Percentiles rank a stretch among this genome's conserved stretches.
Evolutionary conservation across 2,888 invertebrate species (phyloP).

Genomic region (Temnothorax unifasciatus): DNA sequence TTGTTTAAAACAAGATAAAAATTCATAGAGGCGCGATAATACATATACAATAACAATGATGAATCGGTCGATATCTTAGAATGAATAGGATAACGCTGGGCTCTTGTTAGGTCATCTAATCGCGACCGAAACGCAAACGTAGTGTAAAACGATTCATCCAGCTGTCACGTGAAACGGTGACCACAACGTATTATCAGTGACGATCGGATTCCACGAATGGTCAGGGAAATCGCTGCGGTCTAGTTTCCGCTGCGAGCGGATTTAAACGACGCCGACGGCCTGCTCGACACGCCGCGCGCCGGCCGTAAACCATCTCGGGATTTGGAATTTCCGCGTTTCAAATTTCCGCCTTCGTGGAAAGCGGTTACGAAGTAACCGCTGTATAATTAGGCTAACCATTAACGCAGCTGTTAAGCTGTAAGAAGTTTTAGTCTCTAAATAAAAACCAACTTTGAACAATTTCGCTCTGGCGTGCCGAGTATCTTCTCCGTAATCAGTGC

Average conservation of each 20-base stretch:
- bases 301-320: constrained; percentile 43
- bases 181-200: constrained; percentile 51
- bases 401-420: background rate
- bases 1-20: background rate
- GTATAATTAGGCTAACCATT: constrained; percentile 7
- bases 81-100: background rate
- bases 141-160: constrained; percentile 30
- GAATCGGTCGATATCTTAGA: background rate
- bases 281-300: background rate
- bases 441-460: constrained; percentile 3
- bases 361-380: background rate
- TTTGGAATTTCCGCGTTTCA: constrained; percentile 61
- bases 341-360: constrained; percentile 44
- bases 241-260: constrained; percentile 68
- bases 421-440: constrained; percentile 26
- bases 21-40: background rate
- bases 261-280: constrained; percentile 19
- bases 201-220: constrained; percentile 68
- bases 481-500: background rate
- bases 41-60: background rate
- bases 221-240: constrained; percentile 75
- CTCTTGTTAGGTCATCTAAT: background rate
- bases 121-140: constrained; percentile 17
- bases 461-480: background rate
- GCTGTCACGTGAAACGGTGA: constrained; percentile 17